Evolutionary conservation across 1,140 invertebrate species (phyloP).

Genomic region (Hylaeus volcanicus): DNA sequence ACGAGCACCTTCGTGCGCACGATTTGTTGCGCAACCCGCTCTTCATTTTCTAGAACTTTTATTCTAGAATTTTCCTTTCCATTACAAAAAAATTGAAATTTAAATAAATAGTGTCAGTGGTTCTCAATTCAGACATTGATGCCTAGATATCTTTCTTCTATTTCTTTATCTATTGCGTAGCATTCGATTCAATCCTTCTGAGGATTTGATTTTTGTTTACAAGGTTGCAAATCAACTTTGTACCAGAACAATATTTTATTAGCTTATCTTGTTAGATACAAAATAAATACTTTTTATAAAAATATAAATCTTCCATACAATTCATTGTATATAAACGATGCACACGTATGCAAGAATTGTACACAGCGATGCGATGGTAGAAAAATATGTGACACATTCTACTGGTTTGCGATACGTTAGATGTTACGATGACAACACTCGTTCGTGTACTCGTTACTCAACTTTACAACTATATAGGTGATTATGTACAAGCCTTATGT

Average conservation of each 20-base stretch:
- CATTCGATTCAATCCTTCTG: not conserved
- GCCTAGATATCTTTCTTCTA: not conserved
- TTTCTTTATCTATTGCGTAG: not conserved
- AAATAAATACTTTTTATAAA: conserved; percentile 69
- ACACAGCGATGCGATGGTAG: conserved; percentile 24
- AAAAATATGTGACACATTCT: conserved; percentile 49
- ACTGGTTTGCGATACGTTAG: conserved; percentile 4
- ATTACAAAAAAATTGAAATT: not conserved
- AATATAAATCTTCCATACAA: conserved; percentile 64
- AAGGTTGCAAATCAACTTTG: conserved; percentile 24
- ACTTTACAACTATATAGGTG: not conserved
- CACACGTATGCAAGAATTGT: conserved; percentile 26
- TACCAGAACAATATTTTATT: conserved; percentile 48
- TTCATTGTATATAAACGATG: conserved; percentile 29
- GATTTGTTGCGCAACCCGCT: no score
- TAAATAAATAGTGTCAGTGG: not conserved
- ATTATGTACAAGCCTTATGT: conserved; percentile 41
- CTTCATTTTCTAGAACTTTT: not conserved
- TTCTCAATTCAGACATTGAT: not conserved
- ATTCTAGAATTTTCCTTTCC: not conserved
- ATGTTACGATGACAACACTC: not conserved
- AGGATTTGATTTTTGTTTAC: not conserved
- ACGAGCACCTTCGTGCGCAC: not conserved
- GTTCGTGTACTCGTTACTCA: not conserved
- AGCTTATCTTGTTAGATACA: conserved; percentile 31